Evolutionary conservation across 2,113 vertebrate genomes (phyloP).

Genomic region (Paraplagusia blochii): DNA sequence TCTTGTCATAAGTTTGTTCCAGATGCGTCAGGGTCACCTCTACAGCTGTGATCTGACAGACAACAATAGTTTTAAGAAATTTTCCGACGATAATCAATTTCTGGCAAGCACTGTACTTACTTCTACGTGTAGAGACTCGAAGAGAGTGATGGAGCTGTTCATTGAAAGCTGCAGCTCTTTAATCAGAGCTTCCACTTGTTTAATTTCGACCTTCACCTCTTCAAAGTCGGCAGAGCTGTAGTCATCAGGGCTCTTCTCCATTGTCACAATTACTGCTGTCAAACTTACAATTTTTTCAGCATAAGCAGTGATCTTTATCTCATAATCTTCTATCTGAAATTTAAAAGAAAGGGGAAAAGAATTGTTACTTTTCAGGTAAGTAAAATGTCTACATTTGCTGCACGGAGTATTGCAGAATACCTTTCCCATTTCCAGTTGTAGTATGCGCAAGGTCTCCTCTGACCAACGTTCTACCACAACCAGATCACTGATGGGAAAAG

Average conservation of each 20-base stretch:
- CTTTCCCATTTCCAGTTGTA: slow-evolving; percentile 69
- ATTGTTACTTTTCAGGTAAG: not conserved
- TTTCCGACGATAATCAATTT: not conserved
- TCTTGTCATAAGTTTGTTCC: slow-evolving; percentile 67
- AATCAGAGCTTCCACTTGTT: slow-evolving; percentile 71
- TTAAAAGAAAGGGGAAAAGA: not conserved
- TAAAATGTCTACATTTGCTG: not conserved
- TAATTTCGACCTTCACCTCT: slow-evolving; percentile 69
- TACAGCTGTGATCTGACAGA: slow-evolving; percentile 46
- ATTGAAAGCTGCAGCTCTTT: slow-evolving; percentile 67
- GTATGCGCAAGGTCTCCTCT: slow-evolving; percentile 46
- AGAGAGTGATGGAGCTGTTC: slow-evolving; percentile 44
- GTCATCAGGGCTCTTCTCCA: slow-evolving; percentile 70
- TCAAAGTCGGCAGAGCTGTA: slow-evolving; percentile 60
- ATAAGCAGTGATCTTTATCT: slow-evolving; percentile 71
- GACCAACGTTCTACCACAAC: slow-evolving; percentile 46
- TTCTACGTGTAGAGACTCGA: slow-evolving; percentile 57
- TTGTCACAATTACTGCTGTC: slow-evolving; percentile 72
- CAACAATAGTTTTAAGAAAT: not conserved
- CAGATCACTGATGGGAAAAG: slow-evolving; percentile 59
- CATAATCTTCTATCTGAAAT: slow-evolving; percentile 79
- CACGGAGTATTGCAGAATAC: slow-evolving; percentile 15
- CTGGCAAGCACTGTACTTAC: slow-evolving; percentile 34
- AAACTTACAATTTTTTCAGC: slow-evolving; percentile 77
- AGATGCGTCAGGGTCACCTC: slow-evolving; percentile 45